Evolutionary conservation across 2,797 vertebrate species (phyloP), one percentile per base, ranked within the genome.

Genomic region (Falco columbarius): DNA sequence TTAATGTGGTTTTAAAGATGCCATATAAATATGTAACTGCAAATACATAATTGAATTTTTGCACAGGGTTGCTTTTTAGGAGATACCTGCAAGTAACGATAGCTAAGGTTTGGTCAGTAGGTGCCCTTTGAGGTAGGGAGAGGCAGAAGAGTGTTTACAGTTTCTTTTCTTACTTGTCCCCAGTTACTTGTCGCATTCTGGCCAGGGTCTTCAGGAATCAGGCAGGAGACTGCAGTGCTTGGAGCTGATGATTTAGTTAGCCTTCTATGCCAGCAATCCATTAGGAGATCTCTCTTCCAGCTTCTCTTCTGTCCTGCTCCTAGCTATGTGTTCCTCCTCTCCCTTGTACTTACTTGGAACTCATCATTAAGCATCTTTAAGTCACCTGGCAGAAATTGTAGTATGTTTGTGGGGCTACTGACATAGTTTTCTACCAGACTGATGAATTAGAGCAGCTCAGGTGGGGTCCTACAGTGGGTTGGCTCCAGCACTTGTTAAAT

Each of bases 381-480:
- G 88, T 86, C 90, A 93, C 77, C 36, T 84, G 86, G 73, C 86
- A 94, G 83, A 89, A 89, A 65, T 84, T 22, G 83, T 56, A 24
- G 30, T 67, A 61, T 92, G 65, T 86, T 89, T 81, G 29, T 85
- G 84, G 71, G 89, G 55, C 81, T 96, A 19, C 63, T 92, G 93
- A 92, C 95, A 71, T 89, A 81, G 46, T 86, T 96, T 95, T 89
- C 44, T 89, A 89, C 67, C 81, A 89, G 70, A 59, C 62, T 68
- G 63, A 36, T 81, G 81, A 89, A 87, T 85, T 92, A 73, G 34
- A 87, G 91, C 89, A 89, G 77, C 63, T 87, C 4, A 0, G 79
- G 83, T 77, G 46, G 51, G 68, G 36, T 96, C 83, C 86, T 95
- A 82, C 92, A 94, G 93, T 79, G 86, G 89, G 81, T 89, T 93